Base-by-base conservation (phyloP, 2,113 vertebrate species). In the Burhinus oedicnemus region DNA sequence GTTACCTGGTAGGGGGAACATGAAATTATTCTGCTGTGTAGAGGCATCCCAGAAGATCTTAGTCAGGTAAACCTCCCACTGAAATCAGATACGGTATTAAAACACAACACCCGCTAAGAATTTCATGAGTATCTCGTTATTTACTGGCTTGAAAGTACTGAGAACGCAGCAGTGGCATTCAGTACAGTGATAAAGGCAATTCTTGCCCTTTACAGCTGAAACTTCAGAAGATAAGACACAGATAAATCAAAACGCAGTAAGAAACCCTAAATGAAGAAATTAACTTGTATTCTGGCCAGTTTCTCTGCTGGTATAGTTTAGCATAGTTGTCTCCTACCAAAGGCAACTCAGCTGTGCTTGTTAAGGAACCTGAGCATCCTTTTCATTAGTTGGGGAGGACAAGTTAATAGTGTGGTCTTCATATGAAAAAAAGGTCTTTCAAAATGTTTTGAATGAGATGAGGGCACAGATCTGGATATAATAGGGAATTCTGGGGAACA, bases 161-260 rank as follows among this genome's bases (percentile, higher is more conserved):
- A 93, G 80, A 65, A 58, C 34, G 13, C 75, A 57, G 47, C 51
- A 78, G 55, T 62, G 68, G 62, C 81, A 52, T 81, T 90, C n/a
- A 71, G 34, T 76, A 76, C 32, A 84, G 58, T 7, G 19, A 71
- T 95, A 94, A 94, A 91, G 66, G 82, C 40, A 95, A 65, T 76
- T 79, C 91, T 83, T 91, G 87, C 84, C 87, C 81, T 95, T 97
- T 84, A 71, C 83, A 92, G 29, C 51, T 91, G 70, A 84, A 91
- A 83, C 65, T 89, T 49, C 47, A 71, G 49, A 91, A 91, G 76
- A 89, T 76, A 71, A 95, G 64, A 82, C 55, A 84, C 17, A 68
- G 83, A 92, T 76, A 92, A 95, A 96, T 89, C 92, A 93, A 90
- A 95, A 77, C 89, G 91, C 77, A 92, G 94, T 87, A 42, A 87